Base-by-base conservation (phyloP, 2,888 invertebrate species). In the Sceliomorpha sp. region DNA sequence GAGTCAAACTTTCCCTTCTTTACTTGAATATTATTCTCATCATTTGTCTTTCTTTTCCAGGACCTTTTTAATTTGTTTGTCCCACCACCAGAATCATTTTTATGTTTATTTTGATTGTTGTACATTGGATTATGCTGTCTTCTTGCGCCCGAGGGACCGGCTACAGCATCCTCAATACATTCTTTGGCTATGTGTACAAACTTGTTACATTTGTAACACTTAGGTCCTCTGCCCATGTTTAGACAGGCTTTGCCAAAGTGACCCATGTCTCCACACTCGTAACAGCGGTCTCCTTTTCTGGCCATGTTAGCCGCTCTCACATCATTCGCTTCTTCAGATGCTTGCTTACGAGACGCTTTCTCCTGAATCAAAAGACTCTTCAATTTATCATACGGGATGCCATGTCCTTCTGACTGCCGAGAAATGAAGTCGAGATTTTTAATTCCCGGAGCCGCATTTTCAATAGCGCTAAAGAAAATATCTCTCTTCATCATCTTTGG, bases 261-360 rank as follows among this genome's bases (percentile, higher is more conserved):
- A n/a, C n/a, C n/a, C n/a, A n/a, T n/a, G n/a, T n/a, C n/a, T n/a
- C n/a, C n/a, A n/a, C n/a, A n/a, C n/a, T n/a, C n/a, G n/a, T n/a
- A n/a, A n/a, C n/a, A n/a, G n/a, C n/a, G n/a, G n/a, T n/a, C n/a
- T n/a, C n/a, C n/a, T n/a, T n/a, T 8, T 29, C 8, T 29, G 8
- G 8, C 29, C 8, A 29, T 5, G 29, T 29, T 29, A 2, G 8
- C 29, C 29, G 29, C 29, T 29, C 8, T 29, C 29, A 29, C 29
- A 29, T 29, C 29, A 29, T 29, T 29, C 29, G 8, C 29, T 2
- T 29, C 8, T 29, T 29, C 29, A 29, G 9, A 29, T 29, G 8
- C 29, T 29, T 29, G 29, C 8, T 29, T 29, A 29, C 29, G 29
- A 29, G 29, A 29, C 29, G 29, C 29, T 29, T 29, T 10, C 9